Evolutionary conservation across 2,888 invertebrate genomes (phyloP), one percentile per base, ranked within the genome.

Genomic region (Drosophila nr. perissopoda): DNA sequence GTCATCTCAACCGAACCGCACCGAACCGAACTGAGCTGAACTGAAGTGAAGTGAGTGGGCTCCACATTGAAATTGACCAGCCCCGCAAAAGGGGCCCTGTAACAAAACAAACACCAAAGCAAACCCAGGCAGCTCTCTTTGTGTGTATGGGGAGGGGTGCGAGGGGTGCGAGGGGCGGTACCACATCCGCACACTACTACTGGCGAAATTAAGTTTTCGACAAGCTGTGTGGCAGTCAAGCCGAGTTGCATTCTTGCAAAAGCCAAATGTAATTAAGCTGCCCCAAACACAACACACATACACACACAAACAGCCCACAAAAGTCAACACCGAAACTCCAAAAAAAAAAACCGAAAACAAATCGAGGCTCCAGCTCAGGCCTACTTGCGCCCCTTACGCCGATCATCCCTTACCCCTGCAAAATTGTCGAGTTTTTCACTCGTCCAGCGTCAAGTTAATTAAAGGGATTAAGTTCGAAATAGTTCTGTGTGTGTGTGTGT

Each of bases 251-350:
- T 88, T 82, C 80, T 83, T 82, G 78, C 89, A 87, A 84, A 87
- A 84, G 84, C 87, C 82, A 83, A 88, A 88, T 88, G 90, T 84
- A 87, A 87, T 87, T 87, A 87, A 87, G 86, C 87, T 76, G 70
- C 81, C 84, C 53, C 31, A 49, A 59, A 53, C 42, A 69, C 27
- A 72, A 69, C 72, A 57, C 49, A 27, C n/a, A n/a, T 11, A 27
- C 51, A 27, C 34, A 10, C 13, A 8, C 7, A 6, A 45, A 16
- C 4, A 45, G 21, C 13, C 65, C 56, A 68, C 51, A 67, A 73
- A 61, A 66, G 59, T 70, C 52, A 48, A 57, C 56, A 51, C 36
- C 52, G 42, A 58, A 66, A 59, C 33, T 49, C 10, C 18, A 27
- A 49, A n/a, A 34, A 53, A 48, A 27, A 51, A 21, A 31, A 36